Conservation (phyloP, 1,140 invertebrate species). For the Ectropis grisescens region DNA sequence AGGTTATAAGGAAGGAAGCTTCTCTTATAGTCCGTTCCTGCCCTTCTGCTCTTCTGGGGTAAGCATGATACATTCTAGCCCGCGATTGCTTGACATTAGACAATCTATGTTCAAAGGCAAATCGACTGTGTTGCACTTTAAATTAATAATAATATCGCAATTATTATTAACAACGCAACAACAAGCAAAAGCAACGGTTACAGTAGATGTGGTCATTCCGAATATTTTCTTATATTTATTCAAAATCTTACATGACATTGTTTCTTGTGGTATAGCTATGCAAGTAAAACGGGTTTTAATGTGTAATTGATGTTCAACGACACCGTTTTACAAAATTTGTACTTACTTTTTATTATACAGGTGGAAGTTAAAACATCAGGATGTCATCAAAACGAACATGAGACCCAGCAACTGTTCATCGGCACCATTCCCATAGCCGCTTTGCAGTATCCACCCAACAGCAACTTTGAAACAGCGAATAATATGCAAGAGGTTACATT, state of each 20-base stretch:
- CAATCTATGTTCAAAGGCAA: not conserved
- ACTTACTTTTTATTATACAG: slow-evolving; percentile 20
- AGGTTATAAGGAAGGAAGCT: no score
- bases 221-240: no score
- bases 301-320: no score
- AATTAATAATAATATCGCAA: not conserved
- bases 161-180: no score
- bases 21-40: no score
- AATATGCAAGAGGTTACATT: slow-evolving; percentile 1
- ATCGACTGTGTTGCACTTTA: not conserved
- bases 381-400: slow-evolving; percentile 71
- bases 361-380: slow-evolving; percentile 62
- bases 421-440: slow-evolving; percentile 74
- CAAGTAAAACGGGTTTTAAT: no score
- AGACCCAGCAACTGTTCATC: slow-evolving; percentile 71
- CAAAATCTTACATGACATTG: no score
- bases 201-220: no score
- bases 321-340: not conserved
- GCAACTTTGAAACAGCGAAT: no score
- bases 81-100: not conserved
- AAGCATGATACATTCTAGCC: not conserved
- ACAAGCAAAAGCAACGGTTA: no score
- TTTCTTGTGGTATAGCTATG: no score
- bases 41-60: not conserved
- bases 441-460: slow-evolving; percentile 35